Conservation (phyloP, 2,113 vertebrate genomes). For the Hypanus sabinus region DNA sequence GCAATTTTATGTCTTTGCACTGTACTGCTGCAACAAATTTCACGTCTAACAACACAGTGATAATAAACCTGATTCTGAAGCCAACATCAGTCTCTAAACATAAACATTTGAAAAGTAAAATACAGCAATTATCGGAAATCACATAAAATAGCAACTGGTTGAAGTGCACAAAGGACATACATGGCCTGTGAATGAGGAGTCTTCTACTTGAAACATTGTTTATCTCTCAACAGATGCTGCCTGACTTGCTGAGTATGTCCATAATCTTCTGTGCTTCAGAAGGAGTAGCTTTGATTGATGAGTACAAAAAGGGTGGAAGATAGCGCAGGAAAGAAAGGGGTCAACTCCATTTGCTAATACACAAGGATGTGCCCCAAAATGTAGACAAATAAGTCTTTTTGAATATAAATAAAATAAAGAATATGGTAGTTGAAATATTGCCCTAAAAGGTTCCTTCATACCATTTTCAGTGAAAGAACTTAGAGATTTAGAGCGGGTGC, state of each 20-base stretch:
- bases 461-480: background rate
- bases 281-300: background rate
- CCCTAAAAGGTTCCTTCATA: background rate
- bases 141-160: no score
- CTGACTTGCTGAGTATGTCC: no score
- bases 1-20: no score
- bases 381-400: background rate
- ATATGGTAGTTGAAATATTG: background rate
- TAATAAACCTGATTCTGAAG: background rate
- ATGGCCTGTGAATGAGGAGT: no score
- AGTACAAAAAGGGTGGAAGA: background rate
- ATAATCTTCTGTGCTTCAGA: no score
- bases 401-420: background rate
- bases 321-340: background rate
- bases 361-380: background rate
- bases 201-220: no score
- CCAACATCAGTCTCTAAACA: background rate
- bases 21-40: no score
- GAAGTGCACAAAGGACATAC: no score
- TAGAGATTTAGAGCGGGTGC: background rate
- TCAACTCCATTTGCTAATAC: background rate
- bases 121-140: no score
- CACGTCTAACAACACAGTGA: no score
- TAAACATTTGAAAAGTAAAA: no score
- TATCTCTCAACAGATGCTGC: no score